Evolutionary conservation across 92 coral and sea anemone species (phyloP), one percentile per base, ranked within the genome.

Genomic region (Porites lobata): DNA sequence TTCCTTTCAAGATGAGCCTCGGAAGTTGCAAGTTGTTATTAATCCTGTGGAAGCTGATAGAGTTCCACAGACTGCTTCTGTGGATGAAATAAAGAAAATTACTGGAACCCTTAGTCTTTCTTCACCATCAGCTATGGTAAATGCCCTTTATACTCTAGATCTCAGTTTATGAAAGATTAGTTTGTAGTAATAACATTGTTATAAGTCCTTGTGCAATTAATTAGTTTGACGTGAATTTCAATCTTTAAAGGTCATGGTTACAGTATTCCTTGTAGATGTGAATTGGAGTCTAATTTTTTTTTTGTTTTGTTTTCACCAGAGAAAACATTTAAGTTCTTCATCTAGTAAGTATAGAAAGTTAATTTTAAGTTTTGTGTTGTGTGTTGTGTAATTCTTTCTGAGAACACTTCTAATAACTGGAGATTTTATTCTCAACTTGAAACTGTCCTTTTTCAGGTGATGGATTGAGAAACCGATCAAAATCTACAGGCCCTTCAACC

Each of bases 31-130:
- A 81, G 98, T 97, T 53, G 95, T 96, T 50, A 97, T 97, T 53
- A 97, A 92, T 69, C 99, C 99, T 69, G 97, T 94, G 50, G 96
- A 93, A 17, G 91, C 88, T 77, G 95, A 94, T 69, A 92, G 64
- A 63, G 82, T 85, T 50, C 90, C 96, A 11, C 90, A 90, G 10
- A 94, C 99, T 14, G 96, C 98, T 58, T 94, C 96, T 66, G 94
- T 94, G 18, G 99, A 97, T 78, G 99, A 97, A 89, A 95, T 97
- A 83, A 96, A 94, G 89, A 95, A 96, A 91, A 95, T 97, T 38
- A 93, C 98, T 29, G 93, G 88, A 82, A 80, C 83, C 13, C 91
- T 97, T 43, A 97, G 95, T 67, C 90, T 97, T n/a, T 93, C 99
- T 24, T 95, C 98, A 10, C 99, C 98, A 9, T 80, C 98, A n/a